These are phyloP conservation scores for Ennomos fuscantarius DNA, from an alignment of 2,888 invertebrate genomes.

Conservation along the genomic window DNA sequence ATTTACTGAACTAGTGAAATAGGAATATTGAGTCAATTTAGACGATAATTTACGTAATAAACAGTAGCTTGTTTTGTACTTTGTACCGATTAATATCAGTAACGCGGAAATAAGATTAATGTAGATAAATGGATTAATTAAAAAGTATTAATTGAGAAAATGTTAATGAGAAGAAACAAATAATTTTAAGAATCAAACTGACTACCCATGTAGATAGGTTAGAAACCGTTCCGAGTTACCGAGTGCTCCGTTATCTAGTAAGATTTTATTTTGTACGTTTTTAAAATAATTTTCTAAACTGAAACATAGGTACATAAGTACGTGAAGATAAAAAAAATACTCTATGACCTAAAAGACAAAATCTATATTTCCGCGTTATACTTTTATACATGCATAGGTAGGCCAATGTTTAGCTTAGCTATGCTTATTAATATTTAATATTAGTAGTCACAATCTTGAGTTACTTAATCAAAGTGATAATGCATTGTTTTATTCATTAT, in stretches of 20 bases:
- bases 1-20: slow-evolving; percentile 23
- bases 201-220: no score
- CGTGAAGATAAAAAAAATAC: no score
- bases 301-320: no score
- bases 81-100: slow-evolving; percentile 14
- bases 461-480: slow-evolving; percentile 70
- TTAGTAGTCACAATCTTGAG: slow-evolving; percentile 55
- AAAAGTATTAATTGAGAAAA: no score
- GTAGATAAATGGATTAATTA: background rate
- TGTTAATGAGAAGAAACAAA: no score
- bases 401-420: slow-evolving; percentile 50
- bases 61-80: slow-evolving; percentile 24
- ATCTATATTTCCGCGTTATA: slow-evolving; percentile 13
- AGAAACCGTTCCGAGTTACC: no score
- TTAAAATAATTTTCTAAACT: no score
- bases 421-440: slow-evolving; percentile 40
- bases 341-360: background rate
- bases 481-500: slow-evolving; percentile 52
- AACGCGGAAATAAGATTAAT: slow-evolving; percentile 12
- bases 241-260: no score
- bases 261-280: no score
- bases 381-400: slow-evolving; percentile 27
- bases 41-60: slow-evolving; percentile 22
- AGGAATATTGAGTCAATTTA: slow-evolving; percentile 29
- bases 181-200: no score